Base-by-base conservation (phyloP, 2,888 invertebrate genomes). In the Melanostoma mellinum region DNA sequence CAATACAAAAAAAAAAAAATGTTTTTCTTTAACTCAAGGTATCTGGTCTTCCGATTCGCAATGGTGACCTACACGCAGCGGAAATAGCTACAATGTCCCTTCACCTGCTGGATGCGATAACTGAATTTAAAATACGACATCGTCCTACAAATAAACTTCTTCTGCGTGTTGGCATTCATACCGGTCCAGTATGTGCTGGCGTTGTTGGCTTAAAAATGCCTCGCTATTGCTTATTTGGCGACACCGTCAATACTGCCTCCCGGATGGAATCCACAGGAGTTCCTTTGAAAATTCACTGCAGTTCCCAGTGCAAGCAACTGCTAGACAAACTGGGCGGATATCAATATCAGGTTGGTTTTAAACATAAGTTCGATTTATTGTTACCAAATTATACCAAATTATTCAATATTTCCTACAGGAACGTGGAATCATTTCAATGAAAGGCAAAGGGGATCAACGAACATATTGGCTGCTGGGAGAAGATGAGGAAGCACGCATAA, bases 1-100 rank as follows among this genome's bases (percentile, higher is more conserved):
- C 20, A 1, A 20, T 20, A 20, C 20, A 20, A 20, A 20, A 20
- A 20, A 20, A 20, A 20, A 20, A 20, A 20, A 20, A 20, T 20
- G 20, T 20, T 20, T 30, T 35, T 32, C 6, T 36, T 4, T 35
- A 35, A 50, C 50, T 35, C 6, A 86, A 95, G 95, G 96, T 96
- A 36, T 96, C 96, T 33, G 98, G 98, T 0, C 92, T 98, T 46
- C 98, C 98, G 0, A 94, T 97, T 71, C 94, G 96, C 78, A 98
- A 98, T 90, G 97, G 97, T 38, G 95, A 96, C 88, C 93, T 95
- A 71, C 98, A 99, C 91, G 98, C 98, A 0, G 96, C 96, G 2
- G 98, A 98, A 92, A 96, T 98, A 86, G 97, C 97, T 8, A 95
- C 97, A 6, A 98, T 98, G 97, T 97, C 98, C 1, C 91, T 98